Evolutionary conservation across 2,888 invertebrate genomes (phyloP).

Genomic region (Apotomis capreana): DNA sequence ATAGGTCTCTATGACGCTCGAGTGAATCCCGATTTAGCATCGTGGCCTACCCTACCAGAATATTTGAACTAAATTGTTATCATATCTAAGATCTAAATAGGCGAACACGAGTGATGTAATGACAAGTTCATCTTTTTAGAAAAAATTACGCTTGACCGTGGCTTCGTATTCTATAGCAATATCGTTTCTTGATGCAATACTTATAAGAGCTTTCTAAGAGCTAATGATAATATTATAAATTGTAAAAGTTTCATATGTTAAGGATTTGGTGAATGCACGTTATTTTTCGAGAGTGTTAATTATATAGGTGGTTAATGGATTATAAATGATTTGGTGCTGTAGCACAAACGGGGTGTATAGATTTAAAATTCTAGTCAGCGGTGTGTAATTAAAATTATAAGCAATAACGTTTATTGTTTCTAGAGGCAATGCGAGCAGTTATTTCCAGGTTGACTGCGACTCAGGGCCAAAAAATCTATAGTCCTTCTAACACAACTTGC

Average conservation of each 20-base stretch:
- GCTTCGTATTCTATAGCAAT: background rate
- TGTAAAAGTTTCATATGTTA: constrained; percentile 19
- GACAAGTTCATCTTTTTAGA: no score
- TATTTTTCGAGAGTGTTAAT: constrained; percentile 33
- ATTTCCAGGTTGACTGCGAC: no score
- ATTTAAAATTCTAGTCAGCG: constrained; percentile 4
- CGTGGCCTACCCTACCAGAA: no score
- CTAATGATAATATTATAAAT: background rate
- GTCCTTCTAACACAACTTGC: no score
- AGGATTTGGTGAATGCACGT: constrained; percentile 9
- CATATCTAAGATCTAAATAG: no score
- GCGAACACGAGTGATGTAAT: no score
- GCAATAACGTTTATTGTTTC: background rate
- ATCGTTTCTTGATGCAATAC: constrained; percentile 3
- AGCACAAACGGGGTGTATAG: constrained; percentile 12
- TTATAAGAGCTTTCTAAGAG: constrained; percentile 31
- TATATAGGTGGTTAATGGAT: constrained; percentile 6
- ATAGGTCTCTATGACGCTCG: no score
- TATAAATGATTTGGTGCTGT: constrained; percentile 23
- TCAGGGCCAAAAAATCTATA: no score
- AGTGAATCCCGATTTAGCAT: no score
- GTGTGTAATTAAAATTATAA: background rate
- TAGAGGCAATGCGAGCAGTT: background rate
- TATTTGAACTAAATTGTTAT: no score
- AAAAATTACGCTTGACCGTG: background rate